These are phyloP conservation scores for Odontesthes bonariensis DNA, from an alignment of 2,113 vertebrate genomes.

Conservation along the genomic window DNA sequence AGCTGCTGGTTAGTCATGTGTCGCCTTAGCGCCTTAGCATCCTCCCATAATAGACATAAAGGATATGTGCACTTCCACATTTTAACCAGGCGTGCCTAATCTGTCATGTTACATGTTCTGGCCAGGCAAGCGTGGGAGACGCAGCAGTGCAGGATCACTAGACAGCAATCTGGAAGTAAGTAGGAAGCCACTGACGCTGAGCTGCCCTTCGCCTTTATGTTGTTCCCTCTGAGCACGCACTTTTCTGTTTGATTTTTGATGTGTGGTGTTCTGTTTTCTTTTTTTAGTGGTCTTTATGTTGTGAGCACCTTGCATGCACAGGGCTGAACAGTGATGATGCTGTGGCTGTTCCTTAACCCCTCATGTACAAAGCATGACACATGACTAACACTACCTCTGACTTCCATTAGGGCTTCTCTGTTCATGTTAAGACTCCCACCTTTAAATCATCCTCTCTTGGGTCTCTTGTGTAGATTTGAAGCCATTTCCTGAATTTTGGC, in stretches of 20 bases:
- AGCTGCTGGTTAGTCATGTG: conserved; percentile 28
- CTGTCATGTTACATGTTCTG: conserved; percentile 97
- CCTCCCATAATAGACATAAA: conserved; percentile 58
- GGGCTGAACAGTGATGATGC: conserved; percentile 60
- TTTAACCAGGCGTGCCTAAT: conserved; percentile 88
- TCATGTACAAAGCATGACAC: conserved; percentile 83
- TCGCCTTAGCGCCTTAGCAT: conserved; percentile 51
- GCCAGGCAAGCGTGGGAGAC: conserved; percentile 99
- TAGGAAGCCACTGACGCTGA: conserved; percentile 85
- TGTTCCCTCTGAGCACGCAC: conserved; percentile 82
- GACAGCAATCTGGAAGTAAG: conserved; percentile 99
- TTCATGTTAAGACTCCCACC: neutral
- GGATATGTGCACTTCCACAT: conserved; percentile 69
- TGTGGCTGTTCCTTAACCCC: conserved; percentile 72
- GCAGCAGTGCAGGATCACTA: conserved; percentile 99
- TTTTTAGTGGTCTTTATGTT: conserved; percentile 67
- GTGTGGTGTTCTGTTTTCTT: conserved; percentile 32
- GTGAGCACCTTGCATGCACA: conserved; percentile 85
- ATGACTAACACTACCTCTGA: conserved; percentile 64
- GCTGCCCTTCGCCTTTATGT: conserved; percentile 83
- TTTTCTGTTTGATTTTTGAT: conserved; percentile 62
- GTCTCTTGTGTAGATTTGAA: conserved; percentile 1
- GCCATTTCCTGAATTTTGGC: neutral
- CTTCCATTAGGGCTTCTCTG: conserved; percentile 21
- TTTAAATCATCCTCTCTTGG: conserved; percentile 21